phyloP scores from a whole-genome alignment of 2,113 vertebrate genomes.

The Protobothrops flavoviridis region DNA sequence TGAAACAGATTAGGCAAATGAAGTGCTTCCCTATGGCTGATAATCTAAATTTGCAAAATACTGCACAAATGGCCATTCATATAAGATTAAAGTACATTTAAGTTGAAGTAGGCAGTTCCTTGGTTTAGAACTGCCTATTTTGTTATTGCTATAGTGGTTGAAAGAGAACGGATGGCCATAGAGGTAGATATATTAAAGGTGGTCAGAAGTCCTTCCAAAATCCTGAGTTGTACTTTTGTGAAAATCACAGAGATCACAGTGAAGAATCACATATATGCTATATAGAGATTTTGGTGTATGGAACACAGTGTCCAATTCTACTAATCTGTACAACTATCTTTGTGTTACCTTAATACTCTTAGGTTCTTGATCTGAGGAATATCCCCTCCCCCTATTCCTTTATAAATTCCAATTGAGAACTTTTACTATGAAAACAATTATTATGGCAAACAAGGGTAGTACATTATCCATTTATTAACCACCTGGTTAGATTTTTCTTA shows the following conservation, averaged over 20 bases:
- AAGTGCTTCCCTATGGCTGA: not conserved
- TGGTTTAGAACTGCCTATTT: not conserved
- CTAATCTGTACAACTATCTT: not conserved
- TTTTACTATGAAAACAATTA: not conserved
- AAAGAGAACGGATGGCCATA: not conserved
- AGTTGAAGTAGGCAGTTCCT: not conserved
- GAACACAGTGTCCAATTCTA: not conserved
- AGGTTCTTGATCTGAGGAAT: not conserved
- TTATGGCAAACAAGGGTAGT: not conserved
- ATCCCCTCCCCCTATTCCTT: not conserved
- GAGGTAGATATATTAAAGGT: not conserved
- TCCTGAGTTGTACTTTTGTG: not conserved
- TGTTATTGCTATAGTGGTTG: not conserved
- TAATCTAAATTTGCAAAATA: not conserved
- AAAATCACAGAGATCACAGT: not conserved
- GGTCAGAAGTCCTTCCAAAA: not conserved
- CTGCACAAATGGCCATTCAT: not conserved
- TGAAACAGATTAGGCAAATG: not conserved
- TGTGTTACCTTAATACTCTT: not conserved
- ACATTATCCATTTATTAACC: not conserved
- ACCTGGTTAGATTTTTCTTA: constrained; percentile 37
- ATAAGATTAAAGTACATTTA: not conserved
- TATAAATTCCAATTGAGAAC: not conserved
- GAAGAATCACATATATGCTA: not conserved
- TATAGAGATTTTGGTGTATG: not conserved